These are phyloP conservation scores for Hydropsyche tenuis DNA, from an alignment of 1,140 invertebrate genomes.

Conservation along the genomic window DNA sequence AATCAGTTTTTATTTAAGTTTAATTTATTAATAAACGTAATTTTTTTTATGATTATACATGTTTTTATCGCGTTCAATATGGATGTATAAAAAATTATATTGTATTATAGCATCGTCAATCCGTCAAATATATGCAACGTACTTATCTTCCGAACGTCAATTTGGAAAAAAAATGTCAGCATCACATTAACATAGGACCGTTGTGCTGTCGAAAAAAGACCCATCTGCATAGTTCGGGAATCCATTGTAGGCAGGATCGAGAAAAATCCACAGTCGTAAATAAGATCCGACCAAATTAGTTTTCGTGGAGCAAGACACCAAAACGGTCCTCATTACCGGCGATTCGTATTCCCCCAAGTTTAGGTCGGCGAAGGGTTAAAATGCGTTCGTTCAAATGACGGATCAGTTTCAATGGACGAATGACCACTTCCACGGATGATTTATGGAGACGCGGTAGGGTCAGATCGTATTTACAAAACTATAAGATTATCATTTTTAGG, in stretches of 20 bases:
- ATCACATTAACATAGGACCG: conserved; percentile 17
- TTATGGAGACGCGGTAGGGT: no score
- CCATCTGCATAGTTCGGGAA: conserved; percentile 1
- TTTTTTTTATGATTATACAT: no score
- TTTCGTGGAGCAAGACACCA: conserved; percentile 33
- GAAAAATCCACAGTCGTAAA: conserved; percentile 17
- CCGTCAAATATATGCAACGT: background rate
- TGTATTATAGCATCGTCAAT: background rate
- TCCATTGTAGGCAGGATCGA: background rate
- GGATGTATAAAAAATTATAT: no score
- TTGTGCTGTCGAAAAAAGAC: background rate
- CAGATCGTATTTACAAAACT: background rate
- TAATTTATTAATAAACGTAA: no score
- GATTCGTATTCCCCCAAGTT: conserved; percentile 46
- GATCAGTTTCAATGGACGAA: no score
- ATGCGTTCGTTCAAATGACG: background rate
- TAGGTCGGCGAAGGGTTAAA: conserved; percentile 24
- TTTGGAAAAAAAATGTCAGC: background rate
- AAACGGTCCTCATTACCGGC: conserved; percentile 44
- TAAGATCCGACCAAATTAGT: conserved; percentile 35
- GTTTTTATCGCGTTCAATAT: no score
- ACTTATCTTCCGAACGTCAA: no score
- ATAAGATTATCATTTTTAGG: conserved; percentile 31
- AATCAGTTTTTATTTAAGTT: no score
- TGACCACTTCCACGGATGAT: background rate